phyloP scores from a whole-genome alignment of 2,888 invertebrate species.

The Microplitis manilae region DNA sequence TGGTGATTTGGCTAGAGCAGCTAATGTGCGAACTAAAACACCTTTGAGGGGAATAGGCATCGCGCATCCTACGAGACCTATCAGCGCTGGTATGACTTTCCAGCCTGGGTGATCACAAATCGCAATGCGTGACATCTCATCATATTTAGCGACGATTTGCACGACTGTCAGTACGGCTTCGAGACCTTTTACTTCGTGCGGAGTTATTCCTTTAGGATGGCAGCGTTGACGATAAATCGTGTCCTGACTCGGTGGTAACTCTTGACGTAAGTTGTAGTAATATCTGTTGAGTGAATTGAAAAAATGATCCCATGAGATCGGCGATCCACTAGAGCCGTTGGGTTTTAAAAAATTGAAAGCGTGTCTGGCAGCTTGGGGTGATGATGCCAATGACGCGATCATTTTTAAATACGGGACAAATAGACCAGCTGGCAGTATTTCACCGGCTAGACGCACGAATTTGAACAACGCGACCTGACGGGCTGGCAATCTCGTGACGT shows the following conservation, averaged over 20 bases:
- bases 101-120: constrained; percentile 92
- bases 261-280: constrained; percentile 81
- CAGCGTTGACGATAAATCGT: constrained; percentile 77
- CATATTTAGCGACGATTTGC: constrained; percentile 83
- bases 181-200: constrained; percentile 88
- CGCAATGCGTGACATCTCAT: constrained; percentile 85
- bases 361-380: constrained; percentile 82
- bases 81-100: constrained; percentile 85
- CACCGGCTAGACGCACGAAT: constrained; percentile 91
- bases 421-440: constrained; percentile 85
- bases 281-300: constrained; percentile 84
- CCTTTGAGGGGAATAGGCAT: constrained; percentile 90
- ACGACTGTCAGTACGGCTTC: constrained; percentile 86
- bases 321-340: constrained; percentile 74
- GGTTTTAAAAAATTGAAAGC: constrained; percentile 85
- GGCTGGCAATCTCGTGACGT: constrained; percentile 70
- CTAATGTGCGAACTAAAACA: constrained; percentile 83
- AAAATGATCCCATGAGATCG: constrained; percentile 89
- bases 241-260: constrained; percentile 78
- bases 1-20: constrained; percentile 84
- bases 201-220: constrained; percentile 79
- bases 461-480: constrained; percentile 88
- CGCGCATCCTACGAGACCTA: constrained; percentile 89
- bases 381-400: constrained; percentile 86
- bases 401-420: constrained; percentile 91